phyloP scores from a whole-genome alignment of 2,797 vertebrate species.

The Alectoris magna region DNA sequence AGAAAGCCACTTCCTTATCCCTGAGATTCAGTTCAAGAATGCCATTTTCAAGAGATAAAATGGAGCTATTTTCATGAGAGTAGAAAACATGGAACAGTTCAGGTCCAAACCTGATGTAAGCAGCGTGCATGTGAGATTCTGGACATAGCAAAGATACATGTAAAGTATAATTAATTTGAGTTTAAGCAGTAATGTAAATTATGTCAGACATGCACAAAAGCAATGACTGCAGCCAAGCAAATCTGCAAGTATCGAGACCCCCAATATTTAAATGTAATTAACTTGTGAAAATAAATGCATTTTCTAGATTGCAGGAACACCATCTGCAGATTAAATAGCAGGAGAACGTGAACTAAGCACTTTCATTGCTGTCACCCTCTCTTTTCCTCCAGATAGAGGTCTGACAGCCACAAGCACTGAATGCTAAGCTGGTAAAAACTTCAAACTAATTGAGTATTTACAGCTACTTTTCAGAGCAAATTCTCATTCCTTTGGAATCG shows the following conservation, averaged over 20 bases:
- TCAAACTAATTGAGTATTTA: not conserved
- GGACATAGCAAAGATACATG: not conserved
- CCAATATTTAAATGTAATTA: not conserved
- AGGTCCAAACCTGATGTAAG: not conserved
- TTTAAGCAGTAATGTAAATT: not conserved
- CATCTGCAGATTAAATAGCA: not conserved
- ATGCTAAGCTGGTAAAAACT: not conserved
- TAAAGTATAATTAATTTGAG: not conserved
- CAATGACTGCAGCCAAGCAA: not conserved
- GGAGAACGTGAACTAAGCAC: not conserved
- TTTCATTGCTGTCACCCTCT: not conserved
- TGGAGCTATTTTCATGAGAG: not conserved
- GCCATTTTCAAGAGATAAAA: not conserved
- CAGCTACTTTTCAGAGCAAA: not conserved
- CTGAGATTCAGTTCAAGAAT: not conserved
- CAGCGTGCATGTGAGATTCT: not conserved
- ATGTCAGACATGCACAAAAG: not conserved
- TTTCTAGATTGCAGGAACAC: not conserved
- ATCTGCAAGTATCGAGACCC: not conserved
- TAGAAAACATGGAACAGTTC: not conserved
- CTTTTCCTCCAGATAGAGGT: not conserved
- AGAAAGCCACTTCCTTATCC: not conserved
- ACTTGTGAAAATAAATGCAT: not conserved
- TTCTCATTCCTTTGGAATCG: not conserved
- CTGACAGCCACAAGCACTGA: not conserved